These are phyloP conservation scores for Pseudopleuronectes americanus DNA, from an alignment of 2,797 vertebrate species.

Conservation along the genomic window DNA sequence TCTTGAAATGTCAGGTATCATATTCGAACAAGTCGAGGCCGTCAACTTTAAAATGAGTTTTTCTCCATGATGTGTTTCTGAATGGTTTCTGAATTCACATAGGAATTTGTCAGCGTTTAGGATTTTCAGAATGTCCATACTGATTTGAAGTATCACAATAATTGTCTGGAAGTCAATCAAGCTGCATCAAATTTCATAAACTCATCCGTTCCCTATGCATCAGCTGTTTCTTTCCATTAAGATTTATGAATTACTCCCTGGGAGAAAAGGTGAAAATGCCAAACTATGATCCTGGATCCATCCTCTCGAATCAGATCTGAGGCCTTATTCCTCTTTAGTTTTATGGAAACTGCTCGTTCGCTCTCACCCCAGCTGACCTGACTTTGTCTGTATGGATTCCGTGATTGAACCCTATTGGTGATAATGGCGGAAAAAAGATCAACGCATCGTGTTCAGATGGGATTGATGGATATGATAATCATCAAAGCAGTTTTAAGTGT, in stretches of 20 bases:
- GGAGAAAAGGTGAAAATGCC: too few species aligned
- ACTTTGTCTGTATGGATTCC: not conserved
- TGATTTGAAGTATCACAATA: not conserved
- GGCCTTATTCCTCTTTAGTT: not conserved
- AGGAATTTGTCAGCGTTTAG: not conserved
- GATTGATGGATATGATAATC: constrained; percentile 32
- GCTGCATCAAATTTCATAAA: too few species aligned
- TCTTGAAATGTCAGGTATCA: constrained; percentile 7
- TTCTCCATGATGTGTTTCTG: not conserved
- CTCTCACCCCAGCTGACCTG: not conserved
- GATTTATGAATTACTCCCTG: too few species aligned
- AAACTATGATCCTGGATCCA: too few species aligned
- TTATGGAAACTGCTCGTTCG: not conserved
- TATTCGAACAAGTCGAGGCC: too few species aligned
- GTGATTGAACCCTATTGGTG: constrained; percentile 8
- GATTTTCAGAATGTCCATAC: not conserved
- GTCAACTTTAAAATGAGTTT: too few species aligned
- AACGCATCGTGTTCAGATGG: constrained; percentile 1
- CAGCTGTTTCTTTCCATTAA: too few species aligned
- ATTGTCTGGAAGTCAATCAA: too few species aligned
- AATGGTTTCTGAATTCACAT: not conserved
- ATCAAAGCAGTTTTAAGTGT: constrained; percentile 41
- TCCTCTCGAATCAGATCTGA: too few species aligned
- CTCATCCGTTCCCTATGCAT: too few species aligned
- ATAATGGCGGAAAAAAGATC: constrained; percentile 24